Evolutionary conservation across 2,888 invertebrate genomes (phyloP).

Genomic region (Cheilosia scutellata): DNA sequence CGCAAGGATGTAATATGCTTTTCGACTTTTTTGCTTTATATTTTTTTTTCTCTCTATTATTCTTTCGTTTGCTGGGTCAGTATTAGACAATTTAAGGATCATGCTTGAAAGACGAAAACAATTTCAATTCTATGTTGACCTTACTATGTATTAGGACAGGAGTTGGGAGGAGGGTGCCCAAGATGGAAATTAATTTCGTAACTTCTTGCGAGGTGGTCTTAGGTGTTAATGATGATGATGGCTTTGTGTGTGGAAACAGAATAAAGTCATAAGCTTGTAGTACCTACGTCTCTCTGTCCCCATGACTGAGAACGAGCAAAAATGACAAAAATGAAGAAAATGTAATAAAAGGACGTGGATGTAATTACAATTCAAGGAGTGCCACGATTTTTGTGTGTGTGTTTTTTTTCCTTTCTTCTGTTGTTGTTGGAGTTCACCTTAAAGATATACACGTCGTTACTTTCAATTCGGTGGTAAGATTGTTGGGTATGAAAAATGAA

Average conservation of each 20-base stretch:
- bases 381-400: conserved; percentile 55
- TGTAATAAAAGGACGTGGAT: conserved; percentile 62
- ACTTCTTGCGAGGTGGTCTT: conserved; percentile 45
- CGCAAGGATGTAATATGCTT: conserved; percentile 59
- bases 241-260: conserved; percentile 39
- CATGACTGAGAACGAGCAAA: not conserved
- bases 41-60: not conserved
- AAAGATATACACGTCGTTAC: conserved; percentile 16
- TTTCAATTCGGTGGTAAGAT: not conserved
- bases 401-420: not conserved
- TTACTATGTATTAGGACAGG: not conserved
- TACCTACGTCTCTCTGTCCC: not conserved
- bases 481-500: not conserved
- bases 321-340: conserved; percentile 40
- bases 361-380: conserved; percentile 62
- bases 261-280: conserved; percentile 65
- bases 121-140: conserved; percentile 29
- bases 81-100: conserved; percentile 49
- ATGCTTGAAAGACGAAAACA: conserved; percentile 34
- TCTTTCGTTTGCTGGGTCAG: conserved; percentile 10
- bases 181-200: conserved; percentile 61
- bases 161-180: not conserved
- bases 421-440: not conserved
- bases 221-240: conserved; percentile 59
- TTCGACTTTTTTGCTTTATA: conserved; percentile 1